These are phyloP conservation scores for Phalangium opilio DNA, from an alignment of 2,888 invertebrate species.

Conservation along the genomic window DNA sequence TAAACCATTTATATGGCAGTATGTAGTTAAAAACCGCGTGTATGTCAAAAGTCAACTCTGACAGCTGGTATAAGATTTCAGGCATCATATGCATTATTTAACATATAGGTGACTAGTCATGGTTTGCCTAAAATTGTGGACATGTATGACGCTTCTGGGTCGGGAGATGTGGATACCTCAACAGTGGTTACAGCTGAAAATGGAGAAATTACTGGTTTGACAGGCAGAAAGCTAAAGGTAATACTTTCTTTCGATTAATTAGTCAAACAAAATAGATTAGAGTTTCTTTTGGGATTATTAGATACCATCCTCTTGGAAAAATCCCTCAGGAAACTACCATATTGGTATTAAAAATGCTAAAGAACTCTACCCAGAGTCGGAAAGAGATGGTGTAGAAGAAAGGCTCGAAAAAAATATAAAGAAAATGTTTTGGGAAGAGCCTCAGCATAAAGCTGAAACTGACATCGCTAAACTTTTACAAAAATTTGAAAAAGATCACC, in stretches of 20 bases:
- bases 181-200: slow-evolving; percentile 52
- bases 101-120: slow-evolving; percentile 33
- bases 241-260: too few species aligned
- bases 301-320: slow-evolving; percentile 67
- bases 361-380: slow-evolving; percentile 68
- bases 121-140: slow-evolving; percentile 86
- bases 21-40: neutral
- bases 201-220: slow-evolving; percentile 58
- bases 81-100: neutral
- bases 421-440: slow-evolving; percentile 67
- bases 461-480: slow-evolving; percentile 55
- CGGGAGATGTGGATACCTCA: slow-evolving; percentile 89
- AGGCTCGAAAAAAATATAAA: slow-evolving; percentile 27
- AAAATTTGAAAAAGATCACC: slow-evolving; percentile 50
- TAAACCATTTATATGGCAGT: too few species aligned
- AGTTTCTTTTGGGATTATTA: slow-evolving; percentile 34
- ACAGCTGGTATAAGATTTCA: too few species aligned
- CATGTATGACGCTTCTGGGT: slow-evolving; percentile 86
- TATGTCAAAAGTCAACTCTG: too few species aligned
- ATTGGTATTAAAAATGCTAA: slow-evolving; percentile 72
- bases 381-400: slow-evolving; percentile 54
- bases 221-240: slow-evolving; percentile 77
- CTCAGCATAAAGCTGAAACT: slow-evolving; percentile 60
- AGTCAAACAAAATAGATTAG: neutral
- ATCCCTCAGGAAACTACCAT: slow-evolving; percentile 67